Conservation (phyloP, 2,797 vertebrate species). For the Ctenosaura bakeri region DNA sequence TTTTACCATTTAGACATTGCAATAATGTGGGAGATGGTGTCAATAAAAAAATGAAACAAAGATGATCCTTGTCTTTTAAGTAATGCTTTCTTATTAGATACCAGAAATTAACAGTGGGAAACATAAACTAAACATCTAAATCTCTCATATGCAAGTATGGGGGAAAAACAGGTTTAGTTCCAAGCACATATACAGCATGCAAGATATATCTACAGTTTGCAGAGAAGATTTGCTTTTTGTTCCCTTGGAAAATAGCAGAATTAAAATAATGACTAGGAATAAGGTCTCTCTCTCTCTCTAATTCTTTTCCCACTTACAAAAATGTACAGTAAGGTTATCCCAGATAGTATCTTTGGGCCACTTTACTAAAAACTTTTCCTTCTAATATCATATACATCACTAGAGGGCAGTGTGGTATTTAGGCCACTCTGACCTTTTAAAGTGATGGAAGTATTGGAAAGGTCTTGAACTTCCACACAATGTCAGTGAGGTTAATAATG, state of each 20-base stretch:
- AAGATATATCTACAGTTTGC: neutral
- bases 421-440: slow-evolving; percentile 85
- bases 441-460: slow-evolving; percentile 71
- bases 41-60: slow-evolving; percentile 84
- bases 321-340: neutral
- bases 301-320: slow-evolving; percentile 20
- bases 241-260: slow-evolving; percentile 14
- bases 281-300: neutral
- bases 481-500: slow-evolving; percentile 40
- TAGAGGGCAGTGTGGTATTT: slow-evolving; percentile 94
- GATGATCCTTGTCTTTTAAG: slow-evolving; percentile 81
- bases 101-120: slow-evolving; percentile 80
- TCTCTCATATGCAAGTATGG: slow-evolving; percentile 47
- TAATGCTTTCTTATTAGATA: slow-evolving; percentile 79
- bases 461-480: slow-evolving; percentile 78
- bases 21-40: slow-evolving; percentile 83
- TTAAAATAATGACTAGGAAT: neutral
- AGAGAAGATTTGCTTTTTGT: neutral
- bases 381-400: slow-evolving; percentile 78
- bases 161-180: slow-evolving; percentile 32
- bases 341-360: slow-evolving; percentile 48
- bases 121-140: slow-evolving; percentile 71
- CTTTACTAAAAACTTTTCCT: slow-evolving; percentile 57
- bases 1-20: slow-evolving; percentile 84
- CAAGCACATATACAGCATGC: rapidly evolving